These are phyloP conservation scores for Drosophila tristis DNA, from an alignment of 1,140 invertebrate species.

Conservation along the genomic window DNA sequence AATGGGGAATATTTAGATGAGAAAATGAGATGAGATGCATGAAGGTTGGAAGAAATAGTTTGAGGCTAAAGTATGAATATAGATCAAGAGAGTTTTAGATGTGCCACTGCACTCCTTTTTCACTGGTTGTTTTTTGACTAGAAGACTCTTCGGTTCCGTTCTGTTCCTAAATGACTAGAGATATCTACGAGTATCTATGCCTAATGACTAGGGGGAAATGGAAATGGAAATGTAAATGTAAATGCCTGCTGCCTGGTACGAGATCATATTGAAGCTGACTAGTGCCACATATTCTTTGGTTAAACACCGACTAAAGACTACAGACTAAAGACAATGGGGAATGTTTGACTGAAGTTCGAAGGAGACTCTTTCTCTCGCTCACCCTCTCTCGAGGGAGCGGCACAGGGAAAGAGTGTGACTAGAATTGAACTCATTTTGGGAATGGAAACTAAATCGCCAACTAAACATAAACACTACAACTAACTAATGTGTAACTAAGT, in stretches of 20 bases:
- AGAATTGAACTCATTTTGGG: conserved; percentile 63
- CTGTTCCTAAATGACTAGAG: conserved; percentile 18
- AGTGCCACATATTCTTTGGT: conserved; percentile 38
- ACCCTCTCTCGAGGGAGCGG: neutral
- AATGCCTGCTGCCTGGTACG: conserved; percentile 46
- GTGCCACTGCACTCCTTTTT: neutral
- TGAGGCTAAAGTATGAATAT: too few relatives aligned
- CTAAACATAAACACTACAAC: conserved; percentile 46
- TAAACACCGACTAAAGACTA: conserved; percentile 56
- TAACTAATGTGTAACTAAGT: conserved; percentile 48
- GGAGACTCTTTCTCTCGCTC: conserved; percentile 5
- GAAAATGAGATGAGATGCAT: neutral
- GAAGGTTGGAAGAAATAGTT: neutral
- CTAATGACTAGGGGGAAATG: conserved; percentile 46
- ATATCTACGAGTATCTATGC: conserved; percentile 16
- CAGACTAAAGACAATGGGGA: conserved; percentile 37
- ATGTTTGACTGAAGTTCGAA: conserved; percentile 57
- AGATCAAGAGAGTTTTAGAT: neutral
- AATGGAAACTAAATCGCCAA: conserved; percentile 37
- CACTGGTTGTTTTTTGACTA: conserved; percentile 24
- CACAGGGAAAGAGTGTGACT: conserved; percentile 41
- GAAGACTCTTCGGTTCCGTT: conserved; percentile 8
- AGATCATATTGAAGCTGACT: conserved; percentile 76
- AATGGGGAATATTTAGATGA: neutral
- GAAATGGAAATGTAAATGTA: conserved; percentile 42